A percentile compares a stretch with the other conserved stretches of the same genome.
These are phyloP conservation scores for Florisuga fusca DNA, from an alignment of 2,797 vertebrate genomes.

Conservation along the genomic window DNA sequence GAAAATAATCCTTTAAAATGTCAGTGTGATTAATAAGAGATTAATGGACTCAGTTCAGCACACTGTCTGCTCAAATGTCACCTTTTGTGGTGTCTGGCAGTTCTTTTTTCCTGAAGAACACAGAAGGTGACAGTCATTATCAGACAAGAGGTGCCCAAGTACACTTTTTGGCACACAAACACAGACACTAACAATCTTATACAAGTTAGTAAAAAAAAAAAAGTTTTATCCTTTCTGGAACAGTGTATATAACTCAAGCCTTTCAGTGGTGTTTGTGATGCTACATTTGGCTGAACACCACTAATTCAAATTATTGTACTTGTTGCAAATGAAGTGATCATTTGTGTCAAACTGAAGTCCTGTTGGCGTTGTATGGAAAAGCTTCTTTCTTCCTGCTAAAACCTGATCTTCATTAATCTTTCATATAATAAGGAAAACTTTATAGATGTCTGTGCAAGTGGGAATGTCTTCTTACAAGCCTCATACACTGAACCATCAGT, in stretches of 20 bases:
- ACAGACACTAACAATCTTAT: constrained; percentile 6
- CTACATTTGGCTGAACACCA: constrained; percentile 40
- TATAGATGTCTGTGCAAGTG: background rate
- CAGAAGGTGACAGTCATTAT: background rate
- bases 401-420: background rate
- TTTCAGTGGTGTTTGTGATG: constrained; percentile 14
- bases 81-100: background rate
- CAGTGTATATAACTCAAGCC: constrained; percentile 42
- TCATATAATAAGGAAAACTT: background rate
- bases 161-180: constrained; percentile 25
- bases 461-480: background rate
- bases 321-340: background rate
- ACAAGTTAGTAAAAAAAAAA: constrained; percentile 4
- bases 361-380: background rate
- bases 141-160: constrained; percentile 29
- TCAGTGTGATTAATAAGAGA: constrained; percentile 22
- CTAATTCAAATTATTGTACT: constrained; percentile 12
- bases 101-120: constrained; percentile 33
- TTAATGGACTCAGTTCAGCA: constrained; percentile 15
- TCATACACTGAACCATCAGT: background rate
- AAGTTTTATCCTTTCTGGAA: constrained; percentile 15
- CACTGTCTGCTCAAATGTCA: constrained; percentile 39
- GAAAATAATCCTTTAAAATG: constrained; percentile 48
- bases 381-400: background rate
- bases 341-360: constrained; percentile 15